Conservation (phyloP, 2,888 invertebrate genomes). For the Perdita meconis region DNA sequence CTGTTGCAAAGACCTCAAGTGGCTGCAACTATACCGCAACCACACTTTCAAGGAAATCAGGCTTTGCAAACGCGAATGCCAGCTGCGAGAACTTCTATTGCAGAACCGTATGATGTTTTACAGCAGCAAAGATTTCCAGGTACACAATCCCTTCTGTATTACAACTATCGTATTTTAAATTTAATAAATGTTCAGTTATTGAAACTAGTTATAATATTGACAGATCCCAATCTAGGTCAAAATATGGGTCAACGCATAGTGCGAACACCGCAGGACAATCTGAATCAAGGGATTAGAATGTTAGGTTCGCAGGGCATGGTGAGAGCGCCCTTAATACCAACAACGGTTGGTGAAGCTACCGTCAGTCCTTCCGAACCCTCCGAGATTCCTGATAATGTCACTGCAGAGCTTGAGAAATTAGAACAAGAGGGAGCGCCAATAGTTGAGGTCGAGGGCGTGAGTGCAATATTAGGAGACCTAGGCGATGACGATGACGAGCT, state of each 20-base stretch:
- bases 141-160: slow-evolving; percentile 32
- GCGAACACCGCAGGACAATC: slow-evolving; percentile 75
- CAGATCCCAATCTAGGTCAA: slow-evolving; percentile 78
- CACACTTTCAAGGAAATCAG: slow-evolving; percentile 79
- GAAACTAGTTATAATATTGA: slow-evolving; percentile 11
- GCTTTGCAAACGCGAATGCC: slow-evolving; percentile 80
- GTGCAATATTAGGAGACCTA: slow-evolving; percentile 92
- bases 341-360: slow-evolving; percentile 75
- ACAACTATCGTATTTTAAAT: not conserved
- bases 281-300: slow-evolving; percentile 79
- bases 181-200: not conserved
- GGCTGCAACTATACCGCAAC: slow-evolving; percentile 77
- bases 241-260: slow-evolving; percentile 78
- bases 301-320: slow-evolving; percentile 75
- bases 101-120: slow-evolving; percentile 80
- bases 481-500: slow-evolving; percentile 95
- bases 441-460: slow-evolving; percentile 88
- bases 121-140: slow-evolving; percentile 81
- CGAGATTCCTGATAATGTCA: slow-evolving; percentile 89
- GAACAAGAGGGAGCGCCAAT: slow-evolving; percentile 88
- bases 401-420: slow-evolving; percentile 88
- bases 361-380: slow-evolving; percentile 83
- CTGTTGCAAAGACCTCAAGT: slow-evolving; percentile 85
- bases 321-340: slow-evolving; percentile 77
- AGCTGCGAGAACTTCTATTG: slow-evolving; percentile 75